Evolutionary conservation across 2,113 vertebrate species (phyloP), one percentile per base, ranked within the genome.

Genomic region (Taxidea taxus): DNA sequence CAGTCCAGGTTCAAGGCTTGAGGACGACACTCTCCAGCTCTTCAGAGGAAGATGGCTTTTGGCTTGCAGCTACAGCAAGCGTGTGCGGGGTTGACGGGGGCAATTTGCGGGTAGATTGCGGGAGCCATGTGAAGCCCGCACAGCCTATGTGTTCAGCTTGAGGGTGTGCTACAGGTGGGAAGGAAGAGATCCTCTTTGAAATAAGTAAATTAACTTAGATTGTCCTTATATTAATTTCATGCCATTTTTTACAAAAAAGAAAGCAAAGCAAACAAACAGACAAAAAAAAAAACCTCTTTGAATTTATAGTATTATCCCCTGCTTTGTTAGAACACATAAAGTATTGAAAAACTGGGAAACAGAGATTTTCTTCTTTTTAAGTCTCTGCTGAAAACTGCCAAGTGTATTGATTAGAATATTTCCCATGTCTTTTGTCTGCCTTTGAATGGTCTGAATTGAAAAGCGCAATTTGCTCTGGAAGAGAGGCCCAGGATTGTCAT

Each of bases 371-470:
- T 62, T 81, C 54, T 44, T 83, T 97, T 78, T 60, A 44, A 94
- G 23, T 80, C 31, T 91, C 80, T 91, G 95, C 21, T 70, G 75
- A 89, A 95, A 95, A 80, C 25, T 87, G n/a, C 6, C 37, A 14
- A 92, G 68, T 20, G 6, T 81, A 95, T 92, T 94, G 82, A 93
- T 95, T 93, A 89, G 78, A 78, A 16, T 91, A 78, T 90, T 94
- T 44, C 62, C 44, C 44, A 20, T 14, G 27, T 44, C 54, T 95
- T 97, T 93, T 93, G 25, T 87, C 78, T 84, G 37, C 66, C 44
- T 91, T 47, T 92, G 37, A 87, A 56, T 75, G 72, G 18, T 29
- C 25, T 23, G 75, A 78, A 91, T 34, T 51, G 56, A 82, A 90
- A 97, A 97, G 44, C 64, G 80, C 51, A 81, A 77, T 93, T 94